Percentiles rank a stretch among this genome's conserved stretches.
These are phyloP conservation scores for Amblyteles armatorius DNA, from an alignment of 2,888 invertebrate species.

Conservation along the genomic window DNA sequence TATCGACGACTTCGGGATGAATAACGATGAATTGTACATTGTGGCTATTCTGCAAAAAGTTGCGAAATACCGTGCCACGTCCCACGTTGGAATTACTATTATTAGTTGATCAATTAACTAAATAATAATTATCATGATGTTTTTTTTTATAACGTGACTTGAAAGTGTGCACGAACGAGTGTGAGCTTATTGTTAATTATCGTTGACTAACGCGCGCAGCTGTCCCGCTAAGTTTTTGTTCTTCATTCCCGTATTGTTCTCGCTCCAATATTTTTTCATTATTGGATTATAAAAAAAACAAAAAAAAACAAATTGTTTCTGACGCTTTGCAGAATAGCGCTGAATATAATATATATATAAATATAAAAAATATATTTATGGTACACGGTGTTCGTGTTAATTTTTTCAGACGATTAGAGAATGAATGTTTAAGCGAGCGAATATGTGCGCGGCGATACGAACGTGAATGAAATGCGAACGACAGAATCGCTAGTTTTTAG, in stretches of 20 bases:
- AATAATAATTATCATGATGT: constrained; percentile 43
- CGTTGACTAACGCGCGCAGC: constrained; percentile 45
- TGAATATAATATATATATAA: constrained; percentile 72
- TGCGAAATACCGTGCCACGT: constrained; percentile 64
- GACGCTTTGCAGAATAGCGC: constrained; percentile 80
- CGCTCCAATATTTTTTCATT: constrained; percentile 30
- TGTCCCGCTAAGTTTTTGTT: constrained; percentile 31
- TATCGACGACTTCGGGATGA: constrained; percentile 48
- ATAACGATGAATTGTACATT: constrained; percentile 66
- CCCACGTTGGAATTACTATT: constrained; percentile 73
- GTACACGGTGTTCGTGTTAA: constrained; percentile 78
- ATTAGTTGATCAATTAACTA: constrained; percentile 15
- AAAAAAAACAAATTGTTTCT: constrained; percentile 11
- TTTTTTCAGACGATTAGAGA: constrained; percentile 77
- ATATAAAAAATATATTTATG: constrained; percentile 76
- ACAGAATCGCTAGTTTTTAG: constrained; percentile 80
- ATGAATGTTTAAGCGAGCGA: constrained; percentile 67
- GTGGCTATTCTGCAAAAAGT: constrained; percentile 80
- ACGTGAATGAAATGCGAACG: constrained; percentile 51
- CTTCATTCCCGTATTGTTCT: not conserved
- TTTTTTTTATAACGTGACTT: constrained; percentile 72
- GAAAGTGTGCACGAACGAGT: constrained; percentile 61
- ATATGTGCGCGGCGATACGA: constrained; percentile 39
- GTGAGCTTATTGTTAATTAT: constrained; percentile 53
- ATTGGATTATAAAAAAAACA: not conserved